These are phyloP conservation scores for Lamproptera curius DNA, from an alignment of 2,888 invertebrate genomes.

Conservation along the genomic window DNA sequence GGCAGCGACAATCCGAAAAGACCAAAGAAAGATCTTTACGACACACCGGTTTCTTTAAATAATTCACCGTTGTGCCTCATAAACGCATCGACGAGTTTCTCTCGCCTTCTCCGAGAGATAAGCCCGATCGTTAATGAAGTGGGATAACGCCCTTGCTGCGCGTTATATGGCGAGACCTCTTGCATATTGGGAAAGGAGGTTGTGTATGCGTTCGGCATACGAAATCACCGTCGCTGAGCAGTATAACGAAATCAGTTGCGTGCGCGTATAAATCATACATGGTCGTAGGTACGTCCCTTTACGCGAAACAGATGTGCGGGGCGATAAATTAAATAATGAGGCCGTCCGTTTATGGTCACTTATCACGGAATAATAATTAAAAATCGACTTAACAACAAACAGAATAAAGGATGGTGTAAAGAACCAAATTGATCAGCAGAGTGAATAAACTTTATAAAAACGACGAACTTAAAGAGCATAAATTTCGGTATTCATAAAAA, in stretches of 20 bases:
- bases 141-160: conserved; percentile 46
- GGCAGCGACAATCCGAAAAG: conserved; percentile 12
- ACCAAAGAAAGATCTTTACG: conserved; percentile 17
- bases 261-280: conserved; percentile 25
- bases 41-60: conserved; percentile 10
- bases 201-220: conserved; percentile 46
- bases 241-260: conserved; percentile 29
- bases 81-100: conserved; percentile 13
- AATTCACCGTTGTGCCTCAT: conserved; percentile 6
- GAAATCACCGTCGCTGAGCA: conserved; percentile 37
- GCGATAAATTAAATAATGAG: neutral
- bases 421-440: too few species aligned
- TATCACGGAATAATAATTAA: too few species aligned
- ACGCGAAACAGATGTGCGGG: conserved; percentile 17
- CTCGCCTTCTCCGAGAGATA: conserved; percentile 18
- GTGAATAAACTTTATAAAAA: too few species aligned
- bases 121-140: conserved; percentile 34
- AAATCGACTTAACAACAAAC: too few species aligned
- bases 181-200: conserved; percentile 50
- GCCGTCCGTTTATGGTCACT: too few species aligned
- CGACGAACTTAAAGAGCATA: too few species aligned
- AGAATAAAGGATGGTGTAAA: too few species aligned
- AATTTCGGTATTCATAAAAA: too few species aligned
- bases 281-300: conserved; percentile 20
- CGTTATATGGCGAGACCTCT: conserved; percentile 43